phyloP scores from a whole-genome alignment of 2,113 vertebrate genomes.

The Chauna torquata region DNA sequence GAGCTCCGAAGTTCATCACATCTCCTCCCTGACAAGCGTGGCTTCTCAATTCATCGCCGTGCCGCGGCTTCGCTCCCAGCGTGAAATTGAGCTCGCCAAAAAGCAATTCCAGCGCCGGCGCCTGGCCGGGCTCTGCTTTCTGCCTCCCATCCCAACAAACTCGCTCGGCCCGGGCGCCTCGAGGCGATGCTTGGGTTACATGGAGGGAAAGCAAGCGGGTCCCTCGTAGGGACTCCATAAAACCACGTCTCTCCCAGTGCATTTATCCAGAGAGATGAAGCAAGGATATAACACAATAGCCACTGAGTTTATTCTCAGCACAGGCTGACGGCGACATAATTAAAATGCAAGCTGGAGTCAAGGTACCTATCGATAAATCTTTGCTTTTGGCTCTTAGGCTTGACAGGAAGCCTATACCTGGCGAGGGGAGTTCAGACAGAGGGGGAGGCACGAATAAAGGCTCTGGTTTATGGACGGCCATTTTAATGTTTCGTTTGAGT shows the following conservation, averaged over 20 bases:
- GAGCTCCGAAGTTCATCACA: conserved; percentile 46
- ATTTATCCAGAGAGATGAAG: background rate
- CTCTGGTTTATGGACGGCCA: conserved; percentile 53
- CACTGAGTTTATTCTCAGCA: background rate
- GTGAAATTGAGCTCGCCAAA: conserved; percentile 67
- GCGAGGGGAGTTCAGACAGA: background rate
- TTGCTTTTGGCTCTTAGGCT: conserved; percentile 69
- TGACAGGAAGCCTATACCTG: conserved; percentile 76
- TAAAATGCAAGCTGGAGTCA: conserved; percentile 63
- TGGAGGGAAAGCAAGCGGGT: background rate
- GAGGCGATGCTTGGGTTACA: background rate
- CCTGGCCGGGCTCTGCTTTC: background rate
- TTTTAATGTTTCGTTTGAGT: conserved; percentile 79
- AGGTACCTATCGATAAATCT: conserved; percentile 73
- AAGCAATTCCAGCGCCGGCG: conserved; percentile 41
- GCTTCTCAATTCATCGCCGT: conserved; percentile 54
- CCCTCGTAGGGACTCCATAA: background rate
- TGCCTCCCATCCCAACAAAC: background rate
- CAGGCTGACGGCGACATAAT: conserved; percentile 14
- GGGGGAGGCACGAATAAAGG: conserved; percentile 62
- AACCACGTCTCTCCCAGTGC: accelerated
- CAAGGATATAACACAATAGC: background rate
- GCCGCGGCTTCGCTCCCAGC: background rate
- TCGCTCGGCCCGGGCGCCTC: background rate
- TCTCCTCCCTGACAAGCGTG: conserved; percentile 73